Base-by-base conservation (phyloP, 2,888 invertebrate genomes). In the Metalampra italica region DNA sequence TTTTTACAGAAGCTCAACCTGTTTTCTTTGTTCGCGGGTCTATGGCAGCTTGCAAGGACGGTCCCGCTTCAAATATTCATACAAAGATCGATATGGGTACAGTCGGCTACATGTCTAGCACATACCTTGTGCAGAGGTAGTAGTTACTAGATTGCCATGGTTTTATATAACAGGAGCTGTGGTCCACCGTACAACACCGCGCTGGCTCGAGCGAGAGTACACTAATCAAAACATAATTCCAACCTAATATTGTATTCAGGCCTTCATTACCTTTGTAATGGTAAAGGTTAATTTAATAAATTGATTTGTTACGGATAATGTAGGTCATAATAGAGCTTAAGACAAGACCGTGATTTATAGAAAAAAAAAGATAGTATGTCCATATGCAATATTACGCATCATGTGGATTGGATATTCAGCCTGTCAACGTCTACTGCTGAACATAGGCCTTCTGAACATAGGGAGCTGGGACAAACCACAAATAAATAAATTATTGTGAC, bases 11-110 rank as follows among this genome's bases (percentile, higher is more conserved):
- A n/a, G 7, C 7, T n/a, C 14, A 9, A 39, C 7, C 39, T 9
- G n/a, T 14, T 39, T 14, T 39, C 30, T 49, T 45, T 45, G 50
- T 66, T 58, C 52, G 30, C 44, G 66, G 59, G 58, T 77, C 77
- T 78, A 60, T 64, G 64, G 54, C 59, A 54, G 65, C 69, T 56
- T 73, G 74, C 84, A 83, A 85, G 86, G 83, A 79, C 84, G 80
- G 72, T 60, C 54, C 56, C 64, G 54, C 68, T 78, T 88, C 78
- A 87, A 88, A 88, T 87, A 88, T 87, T 88, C 85, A 88, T 87
- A 75, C 69, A 60, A 52, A 78, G 81, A 86, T 88, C 88, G 86
- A 88, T 87, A 82, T 76, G 73, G 75, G 71, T 71, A 65, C 22
- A 22, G 22, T 22, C 5, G 5, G 64, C 64, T 68, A 67, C 64